Evolutionary conservation across 2,113 vertebrate species (phyloP), one percentile per base, ranked within the genome.

Genomic region (Entelurus aequoreus): DNA sequence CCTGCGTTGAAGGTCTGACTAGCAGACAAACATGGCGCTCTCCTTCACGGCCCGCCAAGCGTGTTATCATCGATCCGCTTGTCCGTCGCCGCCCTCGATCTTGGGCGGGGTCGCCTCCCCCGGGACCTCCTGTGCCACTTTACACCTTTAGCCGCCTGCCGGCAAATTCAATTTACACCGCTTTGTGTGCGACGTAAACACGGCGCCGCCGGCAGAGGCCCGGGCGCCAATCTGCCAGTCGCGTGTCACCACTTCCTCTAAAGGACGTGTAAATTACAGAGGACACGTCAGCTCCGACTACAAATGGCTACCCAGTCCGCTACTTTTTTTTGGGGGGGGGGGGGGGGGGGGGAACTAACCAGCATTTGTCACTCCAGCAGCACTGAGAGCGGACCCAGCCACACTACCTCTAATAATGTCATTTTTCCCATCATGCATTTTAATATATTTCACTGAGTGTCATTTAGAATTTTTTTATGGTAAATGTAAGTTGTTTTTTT

Each of bases 21-120:
- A 75, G 72, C 74, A 90, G 90, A 90, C 91, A 94, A 92, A 94
- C 88, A 89, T 28, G 28, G 28, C 28, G 28, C 1, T 87, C 87
- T 82, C 90, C 86, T 90, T 90, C 82, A 88, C 92, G 88, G 90
- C 88, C 86, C 66, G 82, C 73, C 74, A 75, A 82, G 84, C 90
- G 87, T 84, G 89, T 92, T 93, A 94, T 3, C 28, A 28, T 92
- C 93, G 93, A 95, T 94, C 93, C 92, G 42, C 91, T 87, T 88
- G 76, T 67, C 74, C 61, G 65, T 65, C 54, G 62, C 75, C 87
- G 82, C 87, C 74, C 73, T 38, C 72, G 73, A 75, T 70, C 76
- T 77, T 82, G 81, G 69, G 75, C 76, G 76, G 68, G 79, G 71
- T 53, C 62, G 66, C 70, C 67, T 78, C 42, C 42, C 81, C 85